Base-by-base conservation (phyloP, 2,888 invertebrate genomes). In the Noctua janthina region DNA sequence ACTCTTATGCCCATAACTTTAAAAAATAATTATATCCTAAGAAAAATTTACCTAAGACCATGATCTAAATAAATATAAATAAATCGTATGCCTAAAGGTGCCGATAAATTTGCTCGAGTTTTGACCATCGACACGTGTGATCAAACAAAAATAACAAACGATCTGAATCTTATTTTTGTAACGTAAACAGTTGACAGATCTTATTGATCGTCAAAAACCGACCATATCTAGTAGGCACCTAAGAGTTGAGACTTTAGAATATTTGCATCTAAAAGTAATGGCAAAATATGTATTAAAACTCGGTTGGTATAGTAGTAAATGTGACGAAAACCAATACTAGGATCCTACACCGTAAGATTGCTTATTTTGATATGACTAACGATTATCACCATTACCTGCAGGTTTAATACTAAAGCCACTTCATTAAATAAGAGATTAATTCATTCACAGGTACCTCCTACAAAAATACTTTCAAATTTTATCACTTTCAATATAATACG, bases 361-460 rank as follows among this genome's bases (percentile, higher is more conserved):
- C 89, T 88, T 90, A 62, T 67, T 81, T 82, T 90, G 90, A 90
- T 90, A 90, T 90, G 90, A 89, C 86, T 89, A 83, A 85, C 81
- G 17, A 83, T 79, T 88, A 89, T 90, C 89, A 88, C 85, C 74
- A 74, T 80, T 80, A 89, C 79, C 86, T 82, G 76, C 49, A 72
- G 75, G 77, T 71, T 79, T 88, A 87, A 89, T 89, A 88, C 84
- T 84, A 89, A 87, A 81, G 80, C 81, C 73, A 84, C 70, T 84
- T 82, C n/a, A 59, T 74, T 78, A 84, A 62, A 82, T 80, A 79
- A 81, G 46, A 82, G 29, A 81, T 84, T 80, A 83, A 80, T 74
- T 74, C 54, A 85, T 76, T 78, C 67, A 87, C 88, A 89, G 82
- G 85, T 89, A 89, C 88, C 75, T 78, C 73, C 56, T 86, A 87